Percentiles rank a stretch among this genome's conserved stretches.
phyloP scores from a whole-genome alignment of 1,140 invertebrate genomes.

The Tetramorium simillimum region DNA sequence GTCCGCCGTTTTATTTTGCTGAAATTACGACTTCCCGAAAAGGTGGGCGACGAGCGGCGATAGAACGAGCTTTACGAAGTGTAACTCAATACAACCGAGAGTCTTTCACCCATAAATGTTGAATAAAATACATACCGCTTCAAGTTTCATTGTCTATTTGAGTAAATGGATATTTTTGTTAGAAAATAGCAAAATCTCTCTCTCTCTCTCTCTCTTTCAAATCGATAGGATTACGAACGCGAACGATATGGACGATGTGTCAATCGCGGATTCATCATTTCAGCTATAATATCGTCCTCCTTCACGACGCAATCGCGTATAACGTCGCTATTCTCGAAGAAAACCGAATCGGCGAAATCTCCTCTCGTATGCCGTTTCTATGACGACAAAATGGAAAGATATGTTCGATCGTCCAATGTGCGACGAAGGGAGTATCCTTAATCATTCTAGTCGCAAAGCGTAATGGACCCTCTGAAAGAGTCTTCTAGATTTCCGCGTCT shows the following conservation, averaged over 20 bases:
- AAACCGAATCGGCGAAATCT: constrained; percentile 7
- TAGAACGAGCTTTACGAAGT: background rate
- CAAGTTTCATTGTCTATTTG: background rate
- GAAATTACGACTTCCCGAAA: background rate
- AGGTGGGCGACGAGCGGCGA: background rate
- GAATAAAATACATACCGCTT: background rate
- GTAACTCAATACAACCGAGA: background rate
- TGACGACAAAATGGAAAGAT: constrained; percentile 56
- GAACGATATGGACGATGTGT: background rate
- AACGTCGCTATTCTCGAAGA: background rate
- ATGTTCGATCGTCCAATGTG: constrained; percentile 29
- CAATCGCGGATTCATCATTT: background rate
- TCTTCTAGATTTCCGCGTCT: background rate
- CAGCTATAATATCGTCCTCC: background rate
- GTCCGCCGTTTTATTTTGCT: constrained; percentile 7
- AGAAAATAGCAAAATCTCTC: background rate
- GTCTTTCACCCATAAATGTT: background rate
- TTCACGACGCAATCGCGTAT: background rate
- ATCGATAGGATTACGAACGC: background rate
- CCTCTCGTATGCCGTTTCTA: constrained; percentile 41
- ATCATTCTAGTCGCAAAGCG: background rate
- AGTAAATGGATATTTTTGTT: background rate
- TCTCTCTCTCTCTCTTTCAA: background rate
- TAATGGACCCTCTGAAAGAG: background rate
- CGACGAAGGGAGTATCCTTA: constrained; percentile 32